phyloP scores from a whole-genome alignment of 2,888 invertebrate species.

The Tortrix viridana region DNA sequence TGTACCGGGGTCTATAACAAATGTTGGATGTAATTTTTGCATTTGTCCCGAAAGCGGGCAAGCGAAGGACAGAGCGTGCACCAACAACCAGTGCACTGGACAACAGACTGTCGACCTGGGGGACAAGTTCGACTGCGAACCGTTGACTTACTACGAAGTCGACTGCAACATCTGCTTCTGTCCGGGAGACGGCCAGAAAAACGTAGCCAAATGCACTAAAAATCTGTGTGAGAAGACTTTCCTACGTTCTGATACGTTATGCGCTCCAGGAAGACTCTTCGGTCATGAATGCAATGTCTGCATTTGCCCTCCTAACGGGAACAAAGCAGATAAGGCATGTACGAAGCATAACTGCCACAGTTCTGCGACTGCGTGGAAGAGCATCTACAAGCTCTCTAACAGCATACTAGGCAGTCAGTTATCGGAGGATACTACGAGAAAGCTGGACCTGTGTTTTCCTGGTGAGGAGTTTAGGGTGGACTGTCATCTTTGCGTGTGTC shows the following conservation, averaged over 20 bases:
- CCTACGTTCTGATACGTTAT: conserved; percentile 60
- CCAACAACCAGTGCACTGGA: conserved; percentile 61
- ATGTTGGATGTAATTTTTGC: conserved; percentile 73
- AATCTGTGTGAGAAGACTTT: conserved; percentile 68
- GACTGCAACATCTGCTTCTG: conserved; percentile 77
- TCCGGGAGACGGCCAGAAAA: conserved; percentile 67
- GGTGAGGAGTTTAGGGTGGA: conserved; percentile 70
- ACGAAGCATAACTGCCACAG: conserved; percentile 62
- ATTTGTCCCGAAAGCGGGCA: conserved; percentile 68
- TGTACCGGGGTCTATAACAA: conserved; percentile 63
- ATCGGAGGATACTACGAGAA: conserved; percentile 49
- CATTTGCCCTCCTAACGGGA: conserved; percentile 70
- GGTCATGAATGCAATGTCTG: conserved; percentile 75
- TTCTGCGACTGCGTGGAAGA: conserved; percentile 57
- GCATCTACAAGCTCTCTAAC: conserved; percentile 60
- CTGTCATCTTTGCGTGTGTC: conserved; percentile 74
- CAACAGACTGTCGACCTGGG: conserved; percentile 34
- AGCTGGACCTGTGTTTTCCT: conserved; percentile 69
- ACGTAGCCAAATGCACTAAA: conserved; percentile 73
- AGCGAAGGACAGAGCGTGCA: conserved; percentile 60
- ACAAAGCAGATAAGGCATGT: conserved; percentile 64
- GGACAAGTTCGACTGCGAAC: conserved; percentile 63
- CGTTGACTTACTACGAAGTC: conserved; percentile 67
- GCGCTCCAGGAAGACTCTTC: conserved; percentile 67
- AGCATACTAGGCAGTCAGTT: conserved; percentile 52